These are phyloP conservation scores for Oryzias dopingdopingensis DNA, from an alignment of 2,797 vertebrate genomes.

Conservation along the genomic window DNA sequence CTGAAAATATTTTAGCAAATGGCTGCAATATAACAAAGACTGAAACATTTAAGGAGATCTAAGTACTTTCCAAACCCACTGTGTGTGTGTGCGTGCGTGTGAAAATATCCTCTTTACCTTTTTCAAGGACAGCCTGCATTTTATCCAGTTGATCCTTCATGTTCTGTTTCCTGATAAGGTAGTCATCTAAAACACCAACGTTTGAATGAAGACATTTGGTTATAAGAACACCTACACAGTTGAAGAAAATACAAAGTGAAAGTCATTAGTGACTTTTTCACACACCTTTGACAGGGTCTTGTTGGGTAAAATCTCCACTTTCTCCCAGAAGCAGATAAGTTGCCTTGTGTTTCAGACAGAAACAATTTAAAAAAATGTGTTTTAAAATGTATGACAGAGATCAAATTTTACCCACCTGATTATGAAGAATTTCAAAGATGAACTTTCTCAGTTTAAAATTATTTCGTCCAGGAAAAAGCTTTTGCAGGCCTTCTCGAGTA, in stretches of 20 bases:
- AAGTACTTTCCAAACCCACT: no score
- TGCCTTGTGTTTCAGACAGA: slow-evolving; percentile 18
- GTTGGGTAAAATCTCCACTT: neutral
- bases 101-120: no score
- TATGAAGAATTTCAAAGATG: slow-evolving; percentile 27
- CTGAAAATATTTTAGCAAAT: no score
- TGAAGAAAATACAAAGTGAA: neutral
- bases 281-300: slow-evolving; percentile 6
- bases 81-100: no score
- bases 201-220: neutral
- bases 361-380: neutral
- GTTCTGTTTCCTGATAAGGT: no score
- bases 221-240: no score
- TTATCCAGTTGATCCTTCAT: neutral
- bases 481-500: slow-evolving; percentile 17
- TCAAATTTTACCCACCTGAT: slow-evolving; percentile 20
- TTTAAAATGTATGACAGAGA: neutral
- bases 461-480: neutral
- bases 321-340: neutral
- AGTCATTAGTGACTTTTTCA: neutral
- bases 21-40: no score
- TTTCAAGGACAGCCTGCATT: slow-evolving; percentile 4
- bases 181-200: neutral
- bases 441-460: neutral
- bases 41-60: no score